Conservation (phyloP, 2,797 vertebrate genomes). For the Cyclura pinguis region DNA sequence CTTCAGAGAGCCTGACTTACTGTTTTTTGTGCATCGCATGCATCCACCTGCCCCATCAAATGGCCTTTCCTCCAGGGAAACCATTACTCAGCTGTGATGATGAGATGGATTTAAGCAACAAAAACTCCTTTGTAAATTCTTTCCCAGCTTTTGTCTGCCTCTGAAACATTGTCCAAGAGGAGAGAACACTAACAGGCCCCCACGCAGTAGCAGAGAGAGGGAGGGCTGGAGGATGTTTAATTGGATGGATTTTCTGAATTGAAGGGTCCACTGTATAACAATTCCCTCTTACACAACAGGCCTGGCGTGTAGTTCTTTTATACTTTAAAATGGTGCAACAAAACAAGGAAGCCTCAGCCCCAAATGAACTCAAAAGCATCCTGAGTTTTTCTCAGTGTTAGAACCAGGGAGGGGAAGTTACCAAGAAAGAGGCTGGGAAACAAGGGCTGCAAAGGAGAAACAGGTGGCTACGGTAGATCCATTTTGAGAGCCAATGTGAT, state of each 20-base stretch:
- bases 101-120: neutral
- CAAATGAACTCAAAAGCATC: neutral
- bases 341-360: neutral
- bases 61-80: neutral
- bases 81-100: neutral
- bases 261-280: neutral
- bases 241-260: neutral
- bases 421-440: neutral
- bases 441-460: too few species aligned
- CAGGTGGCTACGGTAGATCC: too few species aligned
- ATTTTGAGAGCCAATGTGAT: too few species aligned
- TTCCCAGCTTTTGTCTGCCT: neutral
- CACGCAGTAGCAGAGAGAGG: neutral
- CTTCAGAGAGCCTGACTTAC: neutral
- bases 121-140: neutral
- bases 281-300: neutral
- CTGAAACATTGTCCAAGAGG: neutral
- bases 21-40: neutral
- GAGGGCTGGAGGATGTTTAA: neutral
- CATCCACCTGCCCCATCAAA: conserved; percentile 13
- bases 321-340: neutral
- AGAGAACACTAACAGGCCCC: neutral
- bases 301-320: neutral
- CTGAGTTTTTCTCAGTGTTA: neutral
- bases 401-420: neutral